Conservation (phyloP, 2,797 vertebrate species). For the Callimico goeldii region DNA sequence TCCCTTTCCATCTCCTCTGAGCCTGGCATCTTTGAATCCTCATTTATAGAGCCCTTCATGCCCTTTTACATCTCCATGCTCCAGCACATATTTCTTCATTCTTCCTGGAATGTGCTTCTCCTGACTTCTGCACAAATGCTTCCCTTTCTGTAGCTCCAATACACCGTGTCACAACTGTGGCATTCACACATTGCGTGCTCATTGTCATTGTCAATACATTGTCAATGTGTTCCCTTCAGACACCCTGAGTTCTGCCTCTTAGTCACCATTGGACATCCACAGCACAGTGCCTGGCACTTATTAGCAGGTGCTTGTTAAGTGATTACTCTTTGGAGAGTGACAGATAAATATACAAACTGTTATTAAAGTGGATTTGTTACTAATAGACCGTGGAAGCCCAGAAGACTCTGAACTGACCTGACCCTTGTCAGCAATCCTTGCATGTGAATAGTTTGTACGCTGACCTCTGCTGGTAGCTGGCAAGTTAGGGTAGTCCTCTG, state of each 20-base stretch:
- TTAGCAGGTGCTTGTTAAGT: neutral
- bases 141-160: neutral
- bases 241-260: neutral
- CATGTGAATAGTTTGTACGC: rapidly evolving
- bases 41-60: neutral
- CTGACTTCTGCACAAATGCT: neutral
- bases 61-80: neutral
- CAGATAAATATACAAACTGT: neutral
- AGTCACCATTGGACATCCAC: neutral
- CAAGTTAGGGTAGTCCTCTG: neutral
- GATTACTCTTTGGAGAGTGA: neutral
- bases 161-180: too few relatives aligned
- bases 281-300: neutral
- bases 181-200: neutral
- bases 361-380: neutral
- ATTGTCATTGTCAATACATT: neutral
- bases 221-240: neutral
- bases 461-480: neutral
- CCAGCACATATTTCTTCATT: neutral
- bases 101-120: neutral
- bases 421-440: neutral
- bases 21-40: neutral
- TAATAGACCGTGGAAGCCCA: neutral
- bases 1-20: neutral
- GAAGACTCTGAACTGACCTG: neutral